Conservation (phyloP, 2,113 vertebrate genomes). For the Ginglymostoma cirratum region DNA sequence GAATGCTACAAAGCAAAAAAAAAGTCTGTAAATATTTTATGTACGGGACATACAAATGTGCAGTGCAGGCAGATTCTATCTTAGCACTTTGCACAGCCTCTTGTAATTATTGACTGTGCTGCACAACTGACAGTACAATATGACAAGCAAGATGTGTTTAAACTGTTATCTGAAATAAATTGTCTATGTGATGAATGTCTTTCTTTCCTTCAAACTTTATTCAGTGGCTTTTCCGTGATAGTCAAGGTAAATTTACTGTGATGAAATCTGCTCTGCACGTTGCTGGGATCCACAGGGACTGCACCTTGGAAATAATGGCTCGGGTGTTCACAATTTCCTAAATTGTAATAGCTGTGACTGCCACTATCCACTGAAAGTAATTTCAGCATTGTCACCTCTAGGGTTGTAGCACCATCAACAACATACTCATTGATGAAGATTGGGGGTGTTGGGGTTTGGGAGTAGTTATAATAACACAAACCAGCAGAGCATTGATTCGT, state of each 20-base stretch:
- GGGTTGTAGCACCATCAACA: background rate
- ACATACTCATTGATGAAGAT: background rate
- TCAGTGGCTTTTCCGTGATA: background rate
- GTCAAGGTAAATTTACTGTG: background rate
- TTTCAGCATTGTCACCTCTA: background rate
- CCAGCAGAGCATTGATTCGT: background rate
- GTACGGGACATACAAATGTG: background rate
- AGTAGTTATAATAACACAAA: background rate
- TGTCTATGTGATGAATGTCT: constrained; percentile 7
- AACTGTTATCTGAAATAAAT: constrained; percentile 11
- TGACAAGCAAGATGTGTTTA: constrained; percentile 13
- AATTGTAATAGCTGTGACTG: background rate
- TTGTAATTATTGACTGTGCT: background rate
- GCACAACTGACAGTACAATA: background rate
- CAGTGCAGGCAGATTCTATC: background rate
- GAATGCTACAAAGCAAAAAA: background rate
- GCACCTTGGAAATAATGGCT: background rate
- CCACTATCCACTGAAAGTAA: background rate
- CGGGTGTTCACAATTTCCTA: background rate
- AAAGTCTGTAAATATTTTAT: constrained; percentile 5
- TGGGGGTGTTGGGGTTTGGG: background rate
- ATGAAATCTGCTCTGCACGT: background rate
- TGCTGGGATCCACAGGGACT: background rate
- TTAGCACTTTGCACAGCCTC: background rate
- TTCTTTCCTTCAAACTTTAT: background rate